A percentile compares a stretch with the other conserved stretches of the same genome.
Evolutionary conservation across 2,797 vertebrate species (phyloP).

Genomic region (Fratercula arctica): DNA sequence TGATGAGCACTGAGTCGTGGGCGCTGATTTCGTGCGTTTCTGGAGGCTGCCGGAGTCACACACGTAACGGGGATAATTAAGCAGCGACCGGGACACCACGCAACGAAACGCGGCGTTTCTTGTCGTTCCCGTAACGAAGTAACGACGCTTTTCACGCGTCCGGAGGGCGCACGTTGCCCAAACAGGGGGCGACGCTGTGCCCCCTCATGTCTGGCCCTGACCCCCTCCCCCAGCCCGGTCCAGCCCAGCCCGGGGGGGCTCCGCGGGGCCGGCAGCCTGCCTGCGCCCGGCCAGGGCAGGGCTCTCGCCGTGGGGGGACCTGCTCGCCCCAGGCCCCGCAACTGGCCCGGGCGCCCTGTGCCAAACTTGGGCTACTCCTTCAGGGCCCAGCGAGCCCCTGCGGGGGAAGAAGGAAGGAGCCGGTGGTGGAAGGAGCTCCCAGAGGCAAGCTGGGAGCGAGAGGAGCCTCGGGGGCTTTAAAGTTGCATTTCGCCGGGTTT

Average conservation of each 20-base stretch:
- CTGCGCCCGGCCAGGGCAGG: background rate
- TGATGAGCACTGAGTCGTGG: background rate
- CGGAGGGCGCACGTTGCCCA: background rate
- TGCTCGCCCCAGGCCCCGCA: background rate
- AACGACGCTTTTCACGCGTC: background rate
- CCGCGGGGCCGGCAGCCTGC: background rate
- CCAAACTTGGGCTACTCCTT: background rate
- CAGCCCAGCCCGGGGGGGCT: background rate
- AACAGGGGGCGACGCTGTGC: background rate
- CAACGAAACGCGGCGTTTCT: background rate
- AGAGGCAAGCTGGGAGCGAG: background rate
- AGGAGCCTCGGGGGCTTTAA: background rate
- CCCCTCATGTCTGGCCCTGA: background rate
- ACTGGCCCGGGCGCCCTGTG: background rate
- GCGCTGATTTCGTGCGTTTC: background rate
- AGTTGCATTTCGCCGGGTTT: background rate
- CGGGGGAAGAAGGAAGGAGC: background rate
- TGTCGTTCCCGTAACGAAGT: background rate
- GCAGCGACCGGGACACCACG: background rate
- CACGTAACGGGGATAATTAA: background rate
- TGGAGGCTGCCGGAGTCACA: background rate
- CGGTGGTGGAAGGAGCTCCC: background rate
- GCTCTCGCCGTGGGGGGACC: background rate
- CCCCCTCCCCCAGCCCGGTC: no score
- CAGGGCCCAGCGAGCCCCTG: background rate